Base-by-base conservation (phyloP, 2,888 invertebrate species). In the Rhodophaea formosa region DNA sequence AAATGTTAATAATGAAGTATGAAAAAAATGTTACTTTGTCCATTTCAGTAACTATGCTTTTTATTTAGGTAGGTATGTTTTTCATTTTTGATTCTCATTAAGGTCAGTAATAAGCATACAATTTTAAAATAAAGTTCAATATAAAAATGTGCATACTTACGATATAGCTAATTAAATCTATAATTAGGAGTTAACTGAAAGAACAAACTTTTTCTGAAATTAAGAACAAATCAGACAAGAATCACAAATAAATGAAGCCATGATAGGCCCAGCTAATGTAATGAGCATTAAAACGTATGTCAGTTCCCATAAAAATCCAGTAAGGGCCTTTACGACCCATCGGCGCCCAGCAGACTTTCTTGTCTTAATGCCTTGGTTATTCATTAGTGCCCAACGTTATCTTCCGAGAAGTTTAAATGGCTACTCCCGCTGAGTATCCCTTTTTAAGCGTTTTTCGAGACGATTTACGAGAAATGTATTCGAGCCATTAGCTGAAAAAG, bases 321-420 rank as follows among this genome's bases (percentile, higher is more conserved):
- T 51, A 58, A n/a, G 32, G 35, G 55, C 47, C 49, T 54, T 53
- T 29, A 42, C 30, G 42, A 43, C 12, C 29, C 35, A 15, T 53
- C 29, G 42, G 39, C 29, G 8, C 23, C 23, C 23, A 42, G 17
- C 14, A 16, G 15, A 29, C 42, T 10, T 53, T 53, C 42, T 53
- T 30, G 49, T 14, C 42, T 44, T 52, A 60, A 60, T 47, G 53
- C 30, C 56, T 54, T 61, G 56, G 53, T 59, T 56, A 54, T 53
- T 54, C 59, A 61, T 61, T 59, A 61, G 49, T 57, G 49, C 39
- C 32, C 29, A 53, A 29, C 53, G 43, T 43, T 53, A 43, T 53
- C 53, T 53, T 29, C 12, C 7, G 43, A n/a, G 43, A 15, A 35
- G 16, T 16, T 30, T 17, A 29, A 53, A 53, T 53, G 53, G 43